Base-by-base conservation (phyloP, 2,113 vertebrate species). In the Otolemur garnettii region DNA sequence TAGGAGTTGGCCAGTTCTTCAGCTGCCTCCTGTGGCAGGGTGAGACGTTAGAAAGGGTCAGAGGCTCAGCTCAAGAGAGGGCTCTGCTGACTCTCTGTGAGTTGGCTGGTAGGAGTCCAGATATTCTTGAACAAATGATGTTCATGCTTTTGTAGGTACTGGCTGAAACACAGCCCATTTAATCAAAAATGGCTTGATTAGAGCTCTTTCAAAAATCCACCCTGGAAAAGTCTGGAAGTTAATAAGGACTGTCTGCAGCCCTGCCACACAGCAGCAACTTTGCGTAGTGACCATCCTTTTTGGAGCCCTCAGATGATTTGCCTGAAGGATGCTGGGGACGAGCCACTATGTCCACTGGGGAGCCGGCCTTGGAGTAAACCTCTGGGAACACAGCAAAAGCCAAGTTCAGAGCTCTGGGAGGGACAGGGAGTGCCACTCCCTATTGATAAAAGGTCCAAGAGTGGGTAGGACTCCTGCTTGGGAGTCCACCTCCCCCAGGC, bases 161-260 rank as follows among this genome's bases (percentile, higher is more conserved):
- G 38, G 15, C 15, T 12, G 50, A 26, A 0, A 45, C 82, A 7
- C 15, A n/a, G 38, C 18, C 12, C 21, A 12, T 42, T 75, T 94
- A 69, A 35, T 83, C 19, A n/a, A 75, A 21, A 53, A 45, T 79
- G 81, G 19, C 14, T 81, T 88, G 83, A 62, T 84, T 57, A 69
- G 35, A 38, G 21, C 59, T 78, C 22, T 30, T 71, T 35, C 78
- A 81, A 64, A 85, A 66, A 26, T 4, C 55, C 21, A 5, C 14
- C 91, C 50, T 66, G 75, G 33, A 11, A 5, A n/a, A 87, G 13
- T 6, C 71, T 86, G 68, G 78, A 57, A 30, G 22, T 6, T 33
- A 72, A 45, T 33, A 81, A 62, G 33, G 87, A 53, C 24, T 10
- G 13, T 77, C 82, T 93, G 57, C 75, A 72, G 6, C 5, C 0